Percentiles rank a stretch among this genome's conserved stretches.
phyloP scores from a whole-genome alignment of 2,113 vertebrate species.

The Cynoglossus semilaevis region DNA sequence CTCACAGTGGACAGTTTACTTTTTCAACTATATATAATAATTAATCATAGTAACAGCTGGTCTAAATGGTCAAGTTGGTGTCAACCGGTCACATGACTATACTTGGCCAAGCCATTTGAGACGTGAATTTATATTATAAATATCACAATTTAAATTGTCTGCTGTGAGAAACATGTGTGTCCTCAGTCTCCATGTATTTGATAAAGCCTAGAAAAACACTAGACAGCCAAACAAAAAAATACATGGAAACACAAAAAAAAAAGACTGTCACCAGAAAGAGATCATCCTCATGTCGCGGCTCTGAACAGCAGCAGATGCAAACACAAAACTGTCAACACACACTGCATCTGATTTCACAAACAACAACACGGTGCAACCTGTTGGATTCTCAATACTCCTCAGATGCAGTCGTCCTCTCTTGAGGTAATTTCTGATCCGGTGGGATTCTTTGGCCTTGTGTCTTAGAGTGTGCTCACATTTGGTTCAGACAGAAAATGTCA shows the following conservation, averaged over 20 bases:
- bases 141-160: conserved; percentile 37
- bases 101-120: too few species aligned
- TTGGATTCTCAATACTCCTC: conserved; percentile 52
- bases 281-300: conserved; percentile 1
- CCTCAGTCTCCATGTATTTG: conserved; percentile 25
- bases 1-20: conserved; percentile 34
- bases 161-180: conserved; percentile 39
- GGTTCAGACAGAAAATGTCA: too few species aligned
- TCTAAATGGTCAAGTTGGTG: too few species aligned
- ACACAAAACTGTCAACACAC: conserved; percentile 58
- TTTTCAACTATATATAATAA: conserved; percentile 7
- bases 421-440: conserved; percentile 64
- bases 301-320: conserved; percentile 54
- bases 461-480: too few species aligned
- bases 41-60: conserved; percentile 7
- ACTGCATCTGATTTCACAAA: conserved; percentile 53
- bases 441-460: too few species aligned
- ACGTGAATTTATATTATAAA: neutral
- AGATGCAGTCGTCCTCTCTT: conserved; percentile 52
- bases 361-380: conserved; percentile 57
- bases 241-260: conserved; percentile 2
- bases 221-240: conserved; percentile 21
- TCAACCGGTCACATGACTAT: too few species aligned
- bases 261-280: conserved; percentile 29
- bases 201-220: conserved; percentile 14